These are phyloP conservation scores for Rhizoglyphus robini DNA, from an alignment of 1,140 invertebrate genomes.

Conservation along the genomic window DNA sequence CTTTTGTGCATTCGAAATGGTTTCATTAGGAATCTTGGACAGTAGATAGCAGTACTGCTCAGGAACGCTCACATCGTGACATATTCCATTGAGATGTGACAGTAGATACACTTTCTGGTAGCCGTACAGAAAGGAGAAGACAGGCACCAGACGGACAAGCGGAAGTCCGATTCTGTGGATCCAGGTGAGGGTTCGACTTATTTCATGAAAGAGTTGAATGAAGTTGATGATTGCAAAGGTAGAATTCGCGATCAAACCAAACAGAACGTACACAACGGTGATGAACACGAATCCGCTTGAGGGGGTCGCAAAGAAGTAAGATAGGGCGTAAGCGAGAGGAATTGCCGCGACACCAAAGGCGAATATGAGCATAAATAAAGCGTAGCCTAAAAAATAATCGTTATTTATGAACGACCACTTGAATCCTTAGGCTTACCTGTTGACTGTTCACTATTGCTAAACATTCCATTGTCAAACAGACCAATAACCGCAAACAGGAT, in stretches of 20 bases:
- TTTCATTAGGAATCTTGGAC: no score
- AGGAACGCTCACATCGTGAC: no score
- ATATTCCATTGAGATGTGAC: neutral
- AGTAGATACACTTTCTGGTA: constrained; percentile 15
- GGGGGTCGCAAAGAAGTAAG: constrained; percentile 19
- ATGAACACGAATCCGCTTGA: constrained; percentile 23
- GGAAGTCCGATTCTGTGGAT: neutral
- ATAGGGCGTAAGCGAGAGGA: constrained; percentile 25
- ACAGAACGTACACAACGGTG: constrained; percentile 15
- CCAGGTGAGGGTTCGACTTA: neutral
- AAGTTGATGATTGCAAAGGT: neutral
- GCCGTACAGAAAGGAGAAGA: constrained; percentile 14
- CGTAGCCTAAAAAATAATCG: neutral
- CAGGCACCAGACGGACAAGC: neutral
- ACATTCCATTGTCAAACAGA: neutral
- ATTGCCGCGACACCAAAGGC: constrained; percentile 25
- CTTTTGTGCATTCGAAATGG: no score
- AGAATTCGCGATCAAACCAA: constrained; percentile 11
- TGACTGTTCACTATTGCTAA: neutral
- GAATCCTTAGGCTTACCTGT: neutral
- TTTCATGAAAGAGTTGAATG: neutral
- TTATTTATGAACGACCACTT: neutral
- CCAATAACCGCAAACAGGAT: constrained; percentile 2
- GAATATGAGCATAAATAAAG: constrained; percentile 21
- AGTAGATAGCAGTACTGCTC: neutral